Evolutionary conservation across 2,113 vertebrate genomes (phyloP).

Genomic region (Galemys pyrenaicus): DNA sequence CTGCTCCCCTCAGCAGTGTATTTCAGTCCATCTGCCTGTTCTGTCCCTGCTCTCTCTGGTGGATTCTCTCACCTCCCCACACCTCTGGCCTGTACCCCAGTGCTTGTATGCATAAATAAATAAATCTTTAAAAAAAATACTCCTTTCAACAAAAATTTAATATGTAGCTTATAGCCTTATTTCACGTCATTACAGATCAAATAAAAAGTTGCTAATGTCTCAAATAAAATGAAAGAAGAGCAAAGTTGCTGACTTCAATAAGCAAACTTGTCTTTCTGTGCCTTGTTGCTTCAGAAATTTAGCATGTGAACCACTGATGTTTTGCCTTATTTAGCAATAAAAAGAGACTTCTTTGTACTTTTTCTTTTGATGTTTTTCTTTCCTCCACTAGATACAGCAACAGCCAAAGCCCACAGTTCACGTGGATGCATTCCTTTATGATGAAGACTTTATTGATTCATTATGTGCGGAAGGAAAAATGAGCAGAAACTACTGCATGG

Average conservation of each 20-base stretch:
- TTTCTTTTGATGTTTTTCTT: conserved; percentile 71
- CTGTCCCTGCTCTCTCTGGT: too few relatives aligned
- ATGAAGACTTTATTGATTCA: conserved; percentile 92
- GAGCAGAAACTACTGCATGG: conserved; percentile 92
- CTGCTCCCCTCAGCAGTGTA: too few relatives aligned
- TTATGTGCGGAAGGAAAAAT: conserved; percentile 93
- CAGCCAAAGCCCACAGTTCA: conserved; percentile 88
- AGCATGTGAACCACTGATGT: conserved; percentile 50
- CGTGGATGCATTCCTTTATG: conserved; percentile 94
- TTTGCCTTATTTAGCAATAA: conserved; percentile 73
- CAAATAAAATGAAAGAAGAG: conserved; percentile 10
- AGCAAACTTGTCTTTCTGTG: not conserved
- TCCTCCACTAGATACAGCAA: conserved; percentile 87
- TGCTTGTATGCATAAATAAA: too few relatives aligned
- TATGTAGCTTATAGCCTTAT: not conserved
- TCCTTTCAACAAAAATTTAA: conserved; percentile 38
- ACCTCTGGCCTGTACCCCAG: too few relatives aligned
- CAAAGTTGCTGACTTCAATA: not conserved
- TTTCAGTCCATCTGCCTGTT: too few relatives aligned
- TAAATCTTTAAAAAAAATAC: too few relatives aligned
- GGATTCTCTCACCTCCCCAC: too few relatives aligned
- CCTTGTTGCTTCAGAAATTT: conserved; percentile 48
- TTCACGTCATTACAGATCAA: not conserved
- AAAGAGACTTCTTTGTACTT: conserved; percentile 72
- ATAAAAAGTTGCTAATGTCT: conserved; percentile 55